These are phyloP conservation scores for Eulemur rufifrons DNA, from an alignment of 2,113 vertebrate species.

Conservation along the genomic window DNA sequence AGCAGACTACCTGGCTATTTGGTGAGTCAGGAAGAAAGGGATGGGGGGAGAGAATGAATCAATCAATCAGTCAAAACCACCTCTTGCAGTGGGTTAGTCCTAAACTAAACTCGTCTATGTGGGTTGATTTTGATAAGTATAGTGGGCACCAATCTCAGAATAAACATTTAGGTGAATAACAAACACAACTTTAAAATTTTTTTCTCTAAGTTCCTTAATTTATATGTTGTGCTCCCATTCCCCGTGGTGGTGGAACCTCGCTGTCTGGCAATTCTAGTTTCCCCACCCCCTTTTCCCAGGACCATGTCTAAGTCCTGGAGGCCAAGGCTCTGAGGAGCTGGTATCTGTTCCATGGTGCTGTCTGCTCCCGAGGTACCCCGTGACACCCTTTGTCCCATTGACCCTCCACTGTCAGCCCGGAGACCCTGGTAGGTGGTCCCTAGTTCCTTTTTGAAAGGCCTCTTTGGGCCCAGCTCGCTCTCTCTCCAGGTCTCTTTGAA, in stretches of 20 bases:
- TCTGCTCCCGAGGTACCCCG: background rate
- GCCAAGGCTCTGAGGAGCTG: background rate
- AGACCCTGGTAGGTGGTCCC: no score
- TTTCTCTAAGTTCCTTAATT: background rate
- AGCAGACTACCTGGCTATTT: background rate
- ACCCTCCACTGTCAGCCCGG: background rate
- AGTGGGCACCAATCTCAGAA: background rate
- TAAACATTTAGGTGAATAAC: background rate
- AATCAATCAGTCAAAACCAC: background rate
- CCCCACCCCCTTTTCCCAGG: background rate
- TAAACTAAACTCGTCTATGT: background rate
- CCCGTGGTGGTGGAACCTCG: background rate
- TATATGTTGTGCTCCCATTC: background rate
- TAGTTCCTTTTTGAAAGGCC: background rate
- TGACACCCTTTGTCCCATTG: background rate
- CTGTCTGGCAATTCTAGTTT: background rate
- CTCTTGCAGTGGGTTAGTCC: background rate
- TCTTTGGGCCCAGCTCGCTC: background rate
- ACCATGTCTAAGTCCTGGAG: background rate
- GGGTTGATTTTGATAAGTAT: background rate
- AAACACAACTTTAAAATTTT: background rate
- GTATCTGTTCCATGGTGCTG: fast-evolving
- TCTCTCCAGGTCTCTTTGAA: background rate
- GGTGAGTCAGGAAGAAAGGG: background rate
- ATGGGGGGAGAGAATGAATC: background rate